Evolutionary conservation across 2,888 invertebrate species (phyloP), one percentile per base, ranked within the genome.

Genomic region (Drosophila pseudotakahashii): DNA sequence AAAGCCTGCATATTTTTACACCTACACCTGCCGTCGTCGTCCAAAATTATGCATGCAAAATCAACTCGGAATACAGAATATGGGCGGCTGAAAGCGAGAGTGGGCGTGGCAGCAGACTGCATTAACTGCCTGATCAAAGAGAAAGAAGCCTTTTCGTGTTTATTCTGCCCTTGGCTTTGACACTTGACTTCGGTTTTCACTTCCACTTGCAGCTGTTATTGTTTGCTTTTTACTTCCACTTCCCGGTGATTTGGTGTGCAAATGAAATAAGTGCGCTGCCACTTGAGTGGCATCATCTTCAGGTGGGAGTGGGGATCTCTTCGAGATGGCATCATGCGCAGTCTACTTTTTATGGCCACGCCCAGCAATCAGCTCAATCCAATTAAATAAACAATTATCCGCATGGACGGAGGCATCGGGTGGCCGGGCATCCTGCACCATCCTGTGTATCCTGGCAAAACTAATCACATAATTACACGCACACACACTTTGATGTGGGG

Each of bases 31-130:
- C 26, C 5, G 26, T 5, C 5, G 26, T 5, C 74, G 13, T 19
- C 9, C 42, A 58, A 75, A 86, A 85, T 85, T 86, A 86, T 85
- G 88, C 79, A 88, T 85, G 81, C 81, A 78, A 81, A 88, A 79
- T 82, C 86, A 74, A 66, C 71, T 48, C 58, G 62, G 77, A 63
- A 63, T 69, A 75, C 58, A 63, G 77, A 63, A 63, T 69, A 75
- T 75, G 45, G 44, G 54, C 32, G 45, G 16, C 13, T 57, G 47
- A 44, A 32, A 44, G 51, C 32, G 64, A 52, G 51, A 41, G 39
- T 36, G 30, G 19, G 13, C 50, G 23, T 16, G 36, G 13, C 47
- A 10, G 68, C 47, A 9, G 68, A 62, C 37, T 81, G 87, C 87
- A 79, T 79, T 81, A 84, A 66, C 69, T 61, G 48, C 19, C 64